Evolutionary conservation across 2,113 vertebrate species (phyloP), one percentile per base, ranked within the genome.

Genomic region (Bos indicus): DNA sequence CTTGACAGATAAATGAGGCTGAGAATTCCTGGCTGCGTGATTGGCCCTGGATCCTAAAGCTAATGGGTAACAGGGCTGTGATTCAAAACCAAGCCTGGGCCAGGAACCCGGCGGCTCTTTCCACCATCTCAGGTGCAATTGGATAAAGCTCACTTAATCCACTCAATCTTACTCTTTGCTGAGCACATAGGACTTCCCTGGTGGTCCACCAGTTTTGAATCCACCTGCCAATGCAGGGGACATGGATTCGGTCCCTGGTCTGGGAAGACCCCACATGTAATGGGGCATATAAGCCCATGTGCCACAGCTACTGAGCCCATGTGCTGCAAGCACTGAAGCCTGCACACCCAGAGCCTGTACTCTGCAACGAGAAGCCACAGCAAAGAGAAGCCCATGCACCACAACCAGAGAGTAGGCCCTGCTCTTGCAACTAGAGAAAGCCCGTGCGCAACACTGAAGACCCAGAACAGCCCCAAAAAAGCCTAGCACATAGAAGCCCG

Each of bases 371-470:
- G 71, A 77, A 43, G 36, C 36, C 71, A 43, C 36, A 2, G 11
- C 67, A 74, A 40, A 40, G 71, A 43, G 71, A 74, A 40, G 36
- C 67, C 11, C 36, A 74, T 7, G 36, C 23, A 43, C 21, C 6
- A 43, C 21, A 43, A 14, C 19, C 1, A 14, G 36, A 25, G 21
- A 77, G 12, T 13, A 43, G 23, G 5, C 12, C 36, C 12, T 4
- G 40, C 36, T 77, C 40, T 14, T 77, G 71, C 23, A 77, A 43
- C 71, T 26, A 7, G 12, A 77, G 40, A 43, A 77, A 77, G 23
- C 23, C 40, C 6, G 1, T 26, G 71, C 0, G 1, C 40, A 77
- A 26, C 71, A 26, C 23, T 43, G 36, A 43, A 43, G 36, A 43
- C 40, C 71, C 40, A 77, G 71, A 3, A 26, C 11, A 77, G 13